A percentile compares a stretch with the other conserved stretches of the same genome.
Conservation (phyloP, 2,113 vertebrate species). For the Plecotus auritus region DNA sequence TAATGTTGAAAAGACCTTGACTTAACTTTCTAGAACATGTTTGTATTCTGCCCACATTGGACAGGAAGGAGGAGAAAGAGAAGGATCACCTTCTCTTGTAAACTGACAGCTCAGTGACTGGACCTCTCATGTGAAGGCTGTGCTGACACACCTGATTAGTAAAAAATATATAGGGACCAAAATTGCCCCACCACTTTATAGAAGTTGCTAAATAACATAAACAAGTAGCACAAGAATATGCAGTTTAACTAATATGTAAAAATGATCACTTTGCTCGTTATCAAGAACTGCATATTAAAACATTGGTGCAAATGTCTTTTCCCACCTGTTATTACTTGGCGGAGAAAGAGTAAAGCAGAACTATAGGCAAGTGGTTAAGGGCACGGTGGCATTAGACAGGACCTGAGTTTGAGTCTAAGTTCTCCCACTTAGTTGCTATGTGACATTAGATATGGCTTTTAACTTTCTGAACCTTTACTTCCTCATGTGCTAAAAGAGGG, state of each 20-base stretch:
- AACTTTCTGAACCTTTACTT: not conserved
- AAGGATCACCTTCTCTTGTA: not conserved
- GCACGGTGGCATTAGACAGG: not conserved
- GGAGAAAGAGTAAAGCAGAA: not conserved
- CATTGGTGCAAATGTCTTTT: not conserved
- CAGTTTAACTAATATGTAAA: not conserved
- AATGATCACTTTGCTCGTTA: not conserved
- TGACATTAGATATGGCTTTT: not conserved
- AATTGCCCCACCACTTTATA: not conserved
- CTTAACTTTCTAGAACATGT: not conserved
- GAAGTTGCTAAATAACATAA: slow-evolving; percentile 9
- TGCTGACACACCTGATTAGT: not conserved
- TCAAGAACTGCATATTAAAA: not conserved
- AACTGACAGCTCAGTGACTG: not conserved
- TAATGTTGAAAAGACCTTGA: not conserved
- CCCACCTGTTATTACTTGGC: not conserved
- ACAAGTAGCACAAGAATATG: not conserved
- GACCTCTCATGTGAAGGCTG: not conserved
- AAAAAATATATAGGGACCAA: not conserved
- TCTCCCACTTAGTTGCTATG: not conserved
- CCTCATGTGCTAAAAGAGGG: not conserved
- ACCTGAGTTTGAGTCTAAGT: not conserved
- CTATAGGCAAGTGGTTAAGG: not conserved
- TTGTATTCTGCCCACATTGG: not conserved
- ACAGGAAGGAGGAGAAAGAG: not conserved